These are phyloP conservation scores for Sthenelais limicola DNA, from an alignment of 2,888 invertebrate genomes.

Conservation along the genomic window DNA sequence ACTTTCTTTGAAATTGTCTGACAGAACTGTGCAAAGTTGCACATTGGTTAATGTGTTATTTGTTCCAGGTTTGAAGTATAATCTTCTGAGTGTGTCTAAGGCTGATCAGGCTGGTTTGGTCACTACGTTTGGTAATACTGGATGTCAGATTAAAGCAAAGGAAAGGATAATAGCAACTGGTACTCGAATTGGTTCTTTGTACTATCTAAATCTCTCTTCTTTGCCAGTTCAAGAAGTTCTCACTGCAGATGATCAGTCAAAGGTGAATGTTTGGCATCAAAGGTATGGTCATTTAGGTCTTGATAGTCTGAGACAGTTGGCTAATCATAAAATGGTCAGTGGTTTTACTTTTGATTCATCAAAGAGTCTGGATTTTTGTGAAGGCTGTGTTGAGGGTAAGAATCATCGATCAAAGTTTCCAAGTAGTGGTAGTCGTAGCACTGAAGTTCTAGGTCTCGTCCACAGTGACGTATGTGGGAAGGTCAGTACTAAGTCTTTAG, in stretches of 20 bases:
- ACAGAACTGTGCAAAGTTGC: not conserved
- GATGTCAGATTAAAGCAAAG: conserved; percentile 27
- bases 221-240: not conserved
- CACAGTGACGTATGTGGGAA: conserved; percentile 36
- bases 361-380: not conserved
- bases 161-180: conserved; percentile 23
- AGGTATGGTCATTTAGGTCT: conserved; percentile 22
- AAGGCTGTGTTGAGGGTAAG: conserved; percentile 27
- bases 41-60: conserved; percentile 34
- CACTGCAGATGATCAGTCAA: not conserved
- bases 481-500: not conserved
- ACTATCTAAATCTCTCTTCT: conserved; percentile 2
- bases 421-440: not conserved
- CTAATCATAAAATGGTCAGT: not conserved
- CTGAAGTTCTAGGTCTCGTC: conserved; percentile 2
- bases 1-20: conserved; percentile 5
- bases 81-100: conserved; percentile 38
- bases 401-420: not conserved
- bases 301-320: not conserved
- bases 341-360: not conserved
- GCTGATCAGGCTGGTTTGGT: not conserved
- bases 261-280: conserved; percentile 30
- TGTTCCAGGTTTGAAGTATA: conserved; percentile 36
- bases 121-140: conserved; percentile 15
- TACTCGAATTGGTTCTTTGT: conserved; percentile 11